Percentiles rank a stretch among this genome's conserved stretches.
These are phyloP conservation scores for Stomatorhinus ivindoensis DNA, from an alignment of 2,113 vertebrate species.

Conservation along the genomic window DNA sequence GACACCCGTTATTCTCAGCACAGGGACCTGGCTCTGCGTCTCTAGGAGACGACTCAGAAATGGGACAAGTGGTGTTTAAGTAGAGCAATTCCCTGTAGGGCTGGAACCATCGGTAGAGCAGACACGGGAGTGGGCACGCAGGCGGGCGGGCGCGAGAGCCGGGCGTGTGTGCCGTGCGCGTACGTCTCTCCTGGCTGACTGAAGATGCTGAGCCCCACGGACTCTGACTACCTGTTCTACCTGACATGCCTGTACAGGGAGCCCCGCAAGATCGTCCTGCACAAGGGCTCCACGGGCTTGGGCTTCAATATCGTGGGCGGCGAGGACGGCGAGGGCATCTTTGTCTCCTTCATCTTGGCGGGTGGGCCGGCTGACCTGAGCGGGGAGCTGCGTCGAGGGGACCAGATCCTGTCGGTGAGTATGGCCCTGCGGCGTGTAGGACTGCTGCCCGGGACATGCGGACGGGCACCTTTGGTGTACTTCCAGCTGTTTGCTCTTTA, in stretches of 20 bases:
- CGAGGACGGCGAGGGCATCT: constrained; percentile 95
- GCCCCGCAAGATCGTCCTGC: constrained; percentile 85
- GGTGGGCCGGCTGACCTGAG: constrained; percentile 92
- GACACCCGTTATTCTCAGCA: neutral
- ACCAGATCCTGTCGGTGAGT: constrained; percentile 94
- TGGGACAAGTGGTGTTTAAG: constrained; percentile 56
- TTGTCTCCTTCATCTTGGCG: constrained; percentile 93
- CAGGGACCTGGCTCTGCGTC: constrained; percentile 32
- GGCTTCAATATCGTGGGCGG: constrained; percentile 96
- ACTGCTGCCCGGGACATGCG: neutral
- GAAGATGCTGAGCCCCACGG: constrained; percentile 51
- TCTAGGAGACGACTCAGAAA: constrained; percentile 45
- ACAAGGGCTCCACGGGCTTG: constrained; percentile 91
- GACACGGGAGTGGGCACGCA: constrained; percentile 31
- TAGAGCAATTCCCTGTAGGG: constrained; percentile 58
- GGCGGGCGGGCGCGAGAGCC: constrained; percentile 6
- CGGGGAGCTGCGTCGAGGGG: constrained; percentile 85
- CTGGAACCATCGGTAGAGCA: constrained; percentile 34
- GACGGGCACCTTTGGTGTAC: neutral
- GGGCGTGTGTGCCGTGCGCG: constrained; percentile 5
- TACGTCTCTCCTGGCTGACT: constrained; percentile 16
- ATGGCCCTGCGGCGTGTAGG: neutral
- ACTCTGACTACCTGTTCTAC: constrained; percentile 63
- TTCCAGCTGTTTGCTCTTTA: neutral
- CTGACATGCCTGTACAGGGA: constrained; percentile 78